Conservation (phyloP, 2,113 vertebrate species). For the Ophthalmolycus amberensis region DNA sequence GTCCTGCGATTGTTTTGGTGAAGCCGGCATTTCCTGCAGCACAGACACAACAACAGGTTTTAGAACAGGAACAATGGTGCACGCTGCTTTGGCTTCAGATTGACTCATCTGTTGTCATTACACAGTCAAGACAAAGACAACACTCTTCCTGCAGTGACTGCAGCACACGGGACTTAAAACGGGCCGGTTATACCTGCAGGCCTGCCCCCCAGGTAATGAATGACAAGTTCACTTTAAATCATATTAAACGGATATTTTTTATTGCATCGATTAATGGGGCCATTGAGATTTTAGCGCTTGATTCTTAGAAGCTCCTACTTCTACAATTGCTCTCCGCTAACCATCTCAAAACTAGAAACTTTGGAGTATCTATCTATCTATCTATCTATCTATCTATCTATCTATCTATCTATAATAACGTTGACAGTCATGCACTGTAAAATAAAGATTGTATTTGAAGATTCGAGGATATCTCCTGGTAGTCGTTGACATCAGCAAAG, state of each 20-base stretch:
- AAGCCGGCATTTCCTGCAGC: background rate
- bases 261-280: constrained; percentile 24
- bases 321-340: background rate
- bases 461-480: background rate
- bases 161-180: background rate
- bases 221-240: constrained; percentile 28
- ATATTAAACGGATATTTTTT: constrained; percentile 41
- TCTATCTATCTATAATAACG: background rate
- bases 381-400: too few species aligned
- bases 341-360: background rate
- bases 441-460: background rate
- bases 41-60: background rate
- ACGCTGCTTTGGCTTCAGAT: background rate
- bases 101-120: background rate
- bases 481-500: background rate
- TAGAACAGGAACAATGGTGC: background rate
- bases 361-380: background rate
- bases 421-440: background rate
- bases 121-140: background rate
- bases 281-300: constrained; percentile 23
- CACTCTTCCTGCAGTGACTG: background rate
- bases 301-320: background rate
- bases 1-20: background rate
- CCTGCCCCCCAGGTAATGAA: background rate
- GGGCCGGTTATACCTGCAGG: background rate